Evolutionary conservation across 1,140 invertebrate species (phyloP).

Genomic region (Brachionus paranguensis): DNA sequence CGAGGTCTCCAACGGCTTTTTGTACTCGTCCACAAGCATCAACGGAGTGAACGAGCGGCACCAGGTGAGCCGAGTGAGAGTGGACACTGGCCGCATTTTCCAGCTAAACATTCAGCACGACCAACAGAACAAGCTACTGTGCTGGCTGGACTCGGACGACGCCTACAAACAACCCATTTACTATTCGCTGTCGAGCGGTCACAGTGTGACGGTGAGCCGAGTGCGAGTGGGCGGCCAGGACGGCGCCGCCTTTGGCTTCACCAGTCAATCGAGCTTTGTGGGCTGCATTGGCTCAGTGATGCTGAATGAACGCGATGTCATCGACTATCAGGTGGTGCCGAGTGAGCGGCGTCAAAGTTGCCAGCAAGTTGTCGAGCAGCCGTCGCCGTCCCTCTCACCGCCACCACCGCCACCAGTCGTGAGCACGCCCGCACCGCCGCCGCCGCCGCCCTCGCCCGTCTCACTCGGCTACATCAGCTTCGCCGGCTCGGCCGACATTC

Average conservation of each 20-base stretch:
- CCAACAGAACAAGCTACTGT: neutral
- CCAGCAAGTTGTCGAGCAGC: neutral
- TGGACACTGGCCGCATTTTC: constrained; percentile 27
- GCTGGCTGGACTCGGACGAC: constrained; percentile 29
- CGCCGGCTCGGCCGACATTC: neutral
- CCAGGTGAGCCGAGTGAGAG: constrained; percentile 22
- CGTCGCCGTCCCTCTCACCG: neutral
- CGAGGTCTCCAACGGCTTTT: neutral
- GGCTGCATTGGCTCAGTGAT: constrained; percentile 11
- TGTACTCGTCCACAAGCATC: constrained; percentile 8
- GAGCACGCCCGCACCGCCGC: neutral
- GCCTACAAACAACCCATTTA: constrained; percentile 6
- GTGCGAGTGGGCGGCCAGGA: neutral
- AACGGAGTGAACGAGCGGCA: neutral
- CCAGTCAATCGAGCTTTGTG: constrained; percentile 1
- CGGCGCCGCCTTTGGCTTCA: neutral
- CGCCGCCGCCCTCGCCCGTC: neutral
- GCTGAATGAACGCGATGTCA: constrained; percentile 3
- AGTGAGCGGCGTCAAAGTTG: constrained; percentile 25
- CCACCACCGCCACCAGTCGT: neutral
- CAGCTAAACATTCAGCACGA: constrained; percentile 32
- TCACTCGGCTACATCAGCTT: constrained; percentile 26
- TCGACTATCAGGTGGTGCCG: constrained; percentile 31
- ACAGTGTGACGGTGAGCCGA: neutral
- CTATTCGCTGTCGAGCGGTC: neutral